Base-by-base conservation (phyloP, 2,113 vertebrate species). In the Rhipidura dahli region DNA sequence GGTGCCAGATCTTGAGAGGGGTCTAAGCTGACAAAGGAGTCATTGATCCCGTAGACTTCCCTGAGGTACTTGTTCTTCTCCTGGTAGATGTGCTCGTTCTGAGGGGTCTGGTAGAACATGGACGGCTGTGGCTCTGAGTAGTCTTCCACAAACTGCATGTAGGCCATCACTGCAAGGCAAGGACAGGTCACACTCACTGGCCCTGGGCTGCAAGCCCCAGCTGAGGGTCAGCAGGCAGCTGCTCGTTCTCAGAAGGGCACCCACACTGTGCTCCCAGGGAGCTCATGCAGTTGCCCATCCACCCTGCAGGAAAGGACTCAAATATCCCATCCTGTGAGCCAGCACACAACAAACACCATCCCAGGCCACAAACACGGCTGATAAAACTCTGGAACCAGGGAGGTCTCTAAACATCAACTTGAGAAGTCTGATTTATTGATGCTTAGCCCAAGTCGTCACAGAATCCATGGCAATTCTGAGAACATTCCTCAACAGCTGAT, bases 101-200 rank as follows among this genome's bases (percentile, higher is more conserved):
- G 99, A 1, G 99, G 99, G 35, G 98, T 99, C 98, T 99, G 99
- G 98, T 99, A 99, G 98, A 99, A 99, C 92, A 99, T 93, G 42
- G 99, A 99, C 0, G 99, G 99, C 98, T 99, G 99, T 0, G 99
- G 99, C 96, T 99, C 99, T 0, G 99, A 99, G 98, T 99, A 99
- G 97, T 99, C 99, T 90, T 99, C 99, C 22, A 99, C 98, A 84
- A 99, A 99, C 98, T 99, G 99, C 99, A 99, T 99, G 92, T 99
- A 99, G 26, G 99, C 98, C 97, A 98, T 97, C 98, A 99, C 99
- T 99, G 98, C 13, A 92, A 95, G 99, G 89, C 26, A 94, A 83
- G 78, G 70, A 53, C 44, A 69, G 76, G 54, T 7, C 23, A 54
- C 11, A 12, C 31, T 63, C 51, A 20, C 37, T 80, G 85, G 30